Percentiles rank a stretch among this genome's conserved stretches.
Conservation (phyloP, 2,113 vertebrate species). For the Paratilapia polleni region DNA sequence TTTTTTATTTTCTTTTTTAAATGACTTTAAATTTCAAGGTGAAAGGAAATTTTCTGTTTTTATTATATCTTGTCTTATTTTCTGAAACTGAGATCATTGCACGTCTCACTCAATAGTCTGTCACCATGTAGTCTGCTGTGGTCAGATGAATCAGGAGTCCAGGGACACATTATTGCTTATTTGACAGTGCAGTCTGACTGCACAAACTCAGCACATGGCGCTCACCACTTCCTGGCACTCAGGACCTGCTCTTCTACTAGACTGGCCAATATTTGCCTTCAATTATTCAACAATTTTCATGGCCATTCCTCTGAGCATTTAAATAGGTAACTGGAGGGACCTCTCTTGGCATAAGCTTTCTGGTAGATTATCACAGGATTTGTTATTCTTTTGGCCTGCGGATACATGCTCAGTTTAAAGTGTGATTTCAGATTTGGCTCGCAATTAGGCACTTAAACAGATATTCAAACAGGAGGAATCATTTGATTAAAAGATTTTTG, state of each 20-base stretch:
- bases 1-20: not conserved
- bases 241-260: slow-evolving; percentile 70
- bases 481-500: not conserved
- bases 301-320: slow-evolving; percentile 69
- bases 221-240: slow-evolving; percentile 80
- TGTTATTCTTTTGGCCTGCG: slow-evolving; percentile 23
- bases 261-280: slow-evolving; percentile 78
- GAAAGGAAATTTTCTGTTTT: slow-evolving; percentile 55
- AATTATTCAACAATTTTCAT: slow-evolving; percentile 82
- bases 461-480: not conserved
- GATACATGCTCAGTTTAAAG: slow-evolving; percentile 6
- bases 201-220: slow-evolving; percentile 80
- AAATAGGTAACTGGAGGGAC: slow-evolving; percentile 60
- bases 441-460: not conserved
- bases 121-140: slow-evolving; percentile 82
- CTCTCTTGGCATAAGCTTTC: slow-evolving; percentile 41
- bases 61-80: slow-evolving; percentile 45
- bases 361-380: slow-evolving; percentile 47
- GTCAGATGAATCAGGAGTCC: slow-evolving; percentile 81
- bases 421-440: slow-evolving; percentile 22
- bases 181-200: slow-evolving; percentile 80
- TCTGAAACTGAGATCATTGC: slow-evolving; percentile 68
- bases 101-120: slow-evolving; percentile 82
- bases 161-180: slow-evolving; percentile 85
- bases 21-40: slow-evolving; percentile 66